Evolutionary conservation across 2,113 vertebrate species (phyloP), one percentile per base, ranked within the genome.

Genomic region (Sigmodon hispidus): DNA sequence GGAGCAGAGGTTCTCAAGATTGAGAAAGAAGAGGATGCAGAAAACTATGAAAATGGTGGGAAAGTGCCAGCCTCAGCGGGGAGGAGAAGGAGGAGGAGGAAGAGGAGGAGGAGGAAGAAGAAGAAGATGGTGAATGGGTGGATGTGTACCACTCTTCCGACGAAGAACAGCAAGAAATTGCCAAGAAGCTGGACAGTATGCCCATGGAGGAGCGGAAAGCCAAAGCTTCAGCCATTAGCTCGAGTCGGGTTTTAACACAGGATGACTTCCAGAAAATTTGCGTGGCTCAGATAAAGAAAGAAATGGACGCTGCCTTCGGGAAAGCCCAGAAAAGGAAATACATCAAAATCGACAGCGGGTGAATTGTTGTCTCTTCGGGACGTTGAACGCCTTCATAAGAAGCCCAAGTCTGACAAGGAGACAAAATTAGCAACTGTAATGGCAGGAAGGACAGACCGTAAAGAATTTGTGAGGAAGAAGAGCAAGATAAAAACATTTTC

Each of bases 261-360:
- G 99, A 99, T 2, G 99, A 99, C 50, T 99, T 99, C 97, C 99
- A 99, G 97, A 99, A 99, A 98, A 99, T 99, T 96, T 99, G 99
- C 5, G 96, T 99, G 43, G 99, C 98, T 11, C 99, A 99, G 96
- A 98, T 99, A 97, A 98, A 99, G 92, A 99, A 99, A 90, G 99
- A 99, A 92, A 95, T 99, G 2, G 98, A 98, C 0, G 96, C 98
- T 48, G 99, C 99, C 0, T 99, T 99, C 0, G 99, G 99, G 50
- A 99, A 99, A 97, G 98, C 98, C 84, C 98, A 98, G 1, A 99
- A 99, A 98, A 99, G 99, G 98, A 99, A 99, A 91, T 98, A 92
- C 0, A 81, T 98, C 7, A 98, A 99, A 91, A 97, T 98, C 76
- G 98, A 99, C 70, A 98, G 97, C 22, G 98, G 99, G 99, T 4